phyloP scores from a whole-genome alignment of 2,797 vertebrate genomes.

The Decapterus maruadsi region DNA sequence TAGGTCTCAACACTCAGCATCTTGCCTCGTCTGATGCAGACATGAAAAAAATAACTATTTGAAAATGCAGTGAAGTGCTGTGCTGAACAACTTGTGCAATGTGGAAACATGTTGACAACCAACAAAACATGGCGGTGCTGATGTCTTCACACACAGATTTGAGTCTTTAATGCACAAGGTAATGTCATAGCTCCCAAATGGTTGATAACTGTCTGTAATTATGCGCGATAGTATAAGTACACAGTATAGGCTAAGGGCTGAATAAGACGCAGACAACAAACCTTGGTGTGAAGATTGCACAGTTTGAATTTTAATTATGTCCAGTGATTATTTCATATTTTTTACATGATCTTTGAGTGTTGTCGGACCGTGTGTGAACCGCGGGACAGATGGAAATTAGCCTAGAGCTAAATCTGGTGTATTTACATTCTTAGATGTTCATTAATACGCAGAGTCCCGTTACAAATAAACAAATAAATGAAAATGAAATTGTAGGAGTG shows the following conservation, averaged over 20 bases:
- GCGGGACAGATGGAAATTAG: no score
- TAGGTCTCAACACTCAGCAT: slow-evolving; percentile 48
- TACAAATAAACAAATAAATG: no score
- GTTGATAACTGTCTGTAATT: slow-evolving; percentile 61
- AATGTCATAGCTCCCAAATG: slow-evolving; percentile 27
- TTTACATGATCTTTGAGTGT: background rate
- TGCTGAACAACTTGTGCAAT: slow-evolving; percentile 28
- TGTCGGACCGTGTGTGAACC: no score
- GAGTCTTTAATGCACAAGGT: slow-evolving; percentile 40
- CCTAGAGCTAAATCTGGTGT: no score
- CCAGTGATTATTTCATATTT: background rate
- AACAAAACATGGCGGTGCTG: background rate
- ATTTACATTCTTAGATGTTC: no score
- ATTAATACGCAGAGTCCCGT: no score
- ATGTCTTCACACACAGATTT: slow-evolving; percentile 17
- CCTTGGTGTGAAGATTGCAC: background rate
- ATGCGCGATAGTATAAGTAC: slow-evolving; percentile 42
- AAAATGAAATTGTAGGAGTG: no score
- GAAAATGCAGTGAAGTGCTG: background rate
- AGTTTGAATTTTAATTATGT: background rate
- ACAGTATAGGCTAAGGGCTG: slow-evolving; percentile 29
- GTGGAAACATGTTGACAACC: slow-evolving; percentile 27
- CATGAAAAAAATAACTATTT: slow-evolving; percentile 31
- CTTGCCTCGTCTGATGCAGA: slow-evolving; percentile 58
- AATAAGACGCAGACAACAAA: no score